phyloP scores from a whole-genome alignment of 2,797 vertebrate species.

The Pseudochirops corinnae region DNA sequence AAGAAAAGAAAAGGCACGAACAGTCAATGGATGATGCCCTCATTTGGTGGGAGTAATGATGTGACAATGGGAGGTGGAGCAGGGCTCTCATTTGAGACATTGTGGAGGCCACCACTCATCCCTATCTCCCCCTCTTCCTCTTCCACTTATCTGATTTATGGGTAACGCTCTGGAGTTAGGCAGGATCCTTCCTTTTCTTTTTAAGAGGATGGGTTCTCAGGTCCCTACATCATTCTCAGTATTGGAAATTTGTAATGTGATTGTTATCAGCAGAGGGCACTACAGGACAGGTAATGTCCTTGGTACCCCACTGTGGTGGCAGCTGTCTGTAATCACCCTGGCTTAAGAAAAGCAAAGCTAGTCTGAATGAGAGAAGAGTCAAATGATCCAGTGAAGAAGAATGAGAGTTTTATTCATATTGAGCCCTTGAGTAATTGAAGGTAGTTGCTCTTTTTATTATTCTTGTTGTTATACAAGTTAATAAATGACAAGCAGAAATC shows the following conservation, averaged over 20 bases:
- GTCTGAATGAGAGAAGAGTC: conserved; percentile 25
- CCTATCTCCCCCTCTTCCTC: neutral
- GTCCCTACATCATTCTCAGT: neutral
- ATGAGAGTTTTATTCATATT: neutral
- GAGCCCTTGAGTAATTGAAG: neutral
- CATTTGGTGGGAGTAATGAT: neutral
- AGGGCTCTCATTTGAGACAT: neutral
- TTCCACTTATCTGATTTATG: neutral
- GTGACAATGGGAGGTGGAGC: neutral
- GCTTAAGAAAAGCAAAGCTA: neutral
- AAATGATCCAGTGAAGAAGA: neutral
- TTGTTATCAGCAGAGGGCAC: conserved; percentile 73
- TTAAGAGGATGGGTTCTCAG: neutral
- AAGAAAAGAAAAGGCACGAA: neutral
- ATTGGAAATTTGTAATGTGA: neutral
- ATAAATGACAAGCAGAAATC: neutral
- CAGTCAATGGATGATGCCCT: neutral
- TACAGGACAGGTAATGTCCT: conserved; percentile 67
- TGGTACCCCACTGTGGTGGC: neutral
- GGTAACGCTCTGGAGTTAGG: neutral
- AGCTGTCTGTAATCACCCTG: neutral
- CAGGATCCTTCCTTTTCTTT: neutral
- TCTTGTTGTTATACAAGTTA: neutral
- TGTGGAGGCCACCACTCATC: neutral
- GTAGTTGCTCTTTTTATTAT: neutral